Percentiles rank a stretch among this genome's conserved stretches.
Conservation (phyloP, 2,113 vertebrate genomes). For the Malaclemys terrapin region DNA sequence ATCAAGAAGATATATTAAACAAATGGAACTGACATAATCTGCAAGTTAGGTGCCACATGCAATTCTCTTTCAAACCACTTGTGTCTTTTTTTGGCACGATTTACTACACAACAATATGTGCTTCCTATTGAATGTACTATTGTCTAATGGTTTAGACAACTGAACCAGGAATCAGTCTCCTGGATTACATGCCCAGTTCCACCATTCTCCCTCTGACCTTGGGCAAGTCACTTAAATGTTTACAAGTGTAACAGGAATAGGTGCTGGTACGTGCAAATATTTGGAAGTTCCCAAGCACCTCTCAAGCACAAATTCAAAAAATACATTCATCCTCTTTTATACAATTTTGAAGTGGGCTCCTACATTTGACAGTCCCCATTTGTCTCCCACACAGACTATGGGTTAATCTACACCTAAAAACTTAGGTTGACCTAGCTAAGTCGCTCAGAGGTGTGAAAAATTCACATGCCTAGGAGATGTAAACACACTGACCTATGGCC, state of each 20-base stretch:
- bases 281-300: neutral
- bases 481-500: neutral
- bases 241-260: neutral
- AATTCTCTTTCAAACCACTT: neutral
- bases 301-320: neutral
- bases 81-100: neutral
- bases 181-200: neutral
- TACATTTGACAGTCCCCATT: neutral
- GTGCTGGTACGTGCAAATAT: neutral
- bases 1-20: neutral
- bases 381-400: neutral
- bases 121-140: neutral
- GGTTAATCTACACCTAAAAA: neutral
- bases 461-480: neutral
- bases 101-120: neutral
- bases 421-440: neutral
- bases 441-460: neutral
- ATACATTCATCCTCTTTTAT: neutral
- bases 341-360: neutral
- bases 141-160: neutral
- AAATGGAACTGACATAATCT: conserved; percentile 12
- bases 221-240: neutral
- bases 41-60: neutral
- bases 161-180: neutral
- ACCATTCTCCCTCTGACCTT: neutral